These are phyloP conservation scores for Ibidorhyncha struthersii DNA, from an alignment of 2,113 vertebrate species.

Conservation along the genomic window DNA sequence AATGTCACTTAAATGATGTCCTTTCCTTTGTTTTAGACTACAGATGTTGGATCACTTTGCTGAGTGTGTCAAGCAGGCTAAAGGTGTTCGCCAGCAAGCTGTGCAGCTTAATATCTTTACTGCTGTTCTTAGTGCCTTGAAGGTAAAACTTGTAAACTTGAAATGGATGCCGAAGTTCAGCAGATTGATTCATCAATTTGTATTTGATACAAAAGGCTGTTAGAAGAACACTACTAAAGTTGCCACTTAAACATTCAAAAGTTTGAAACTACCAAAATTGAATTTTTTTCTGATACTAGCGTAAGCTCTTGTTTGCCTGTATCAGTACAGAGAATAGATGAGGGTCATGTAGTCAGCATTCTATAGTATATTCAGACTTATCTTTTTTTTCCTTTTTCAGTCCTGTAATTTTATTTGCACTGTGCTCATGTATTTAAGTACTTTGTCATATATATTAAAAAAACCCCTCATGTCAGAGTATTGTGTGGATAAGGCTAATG, in stretches of 20 bases:
- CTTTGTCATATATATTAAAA: neutral
- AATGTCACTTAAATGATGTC: neutral
- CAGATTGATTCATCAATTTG: neutral
- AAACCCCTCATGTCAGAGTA: neutral
- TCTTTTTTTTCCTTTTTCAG: neutral
- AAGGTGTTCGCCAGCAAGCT: slow-evolving; percentile 96
- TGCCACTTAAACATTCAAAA: neutral
- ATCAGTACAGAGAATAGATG: neutral
- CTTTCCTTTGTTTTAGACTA: slow-evolving; percentile 77
- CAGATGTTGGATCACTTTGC: slow-evolving; percentile 99
- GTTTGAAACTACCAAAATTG: neutral
- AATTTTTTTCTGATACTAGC: neutral
- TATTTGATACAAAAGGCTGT: neutral
- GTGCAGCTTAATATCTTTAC: slow-evolving; percentile 99
- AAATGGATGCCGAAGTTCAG: neutral
- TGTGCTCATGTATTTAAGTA: neutral
- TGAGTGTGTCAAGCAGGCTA: slow-evolving; percentile 98
- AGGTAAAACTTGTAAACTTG: slow-evolving; percentile 78
- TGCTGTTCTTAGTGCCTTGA: slow-evolving; percentile 95
- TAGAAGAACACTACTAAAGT: neutral
- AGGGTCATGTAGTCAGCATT: neutral
- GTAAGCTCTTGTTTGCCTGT: neutral
- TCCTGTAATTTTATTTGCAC: neutral
- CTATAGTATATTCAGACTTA: neutral
- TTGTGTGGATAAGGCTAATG: neutral